Evolutionary conservation across 1,140 invertebrate species (phyloP), one percentile per base, ranked within the genome.

Genomic region (Zaprionus africanus): DNA sequence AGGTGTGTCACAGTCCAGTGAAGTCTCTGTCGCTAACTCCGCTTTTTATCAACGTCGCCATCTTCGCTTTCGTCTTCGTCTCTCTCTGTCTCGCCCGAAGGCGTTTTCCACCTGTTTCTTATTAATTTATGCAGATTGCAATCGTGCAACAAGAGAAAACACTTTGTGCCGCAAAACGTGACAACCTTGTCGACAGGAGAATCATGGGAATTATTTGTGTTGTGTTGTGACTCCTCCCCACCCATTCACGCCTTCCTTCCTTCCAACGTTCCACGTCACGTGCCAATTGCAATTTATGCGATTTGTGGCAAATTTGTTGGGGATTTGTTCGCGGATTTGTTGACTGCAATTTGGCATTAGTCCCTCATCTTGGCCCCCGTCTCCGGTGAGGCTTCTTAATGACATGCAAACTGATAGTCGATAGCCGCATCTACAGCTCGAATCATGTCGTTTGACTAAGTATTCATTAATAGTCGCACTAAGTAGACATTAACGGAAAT

Each of bases 41-140:
- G 4, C 31, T 24, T n/a, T 11, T 49, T 53, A 54, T 64, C 41
- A 17, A 46, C 41, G n/a, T 17, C 41, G 41, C n/a, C 41, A 17
- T 46, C 41, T 17, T 46, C 41, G 7, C 4, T 13, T 38, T 38
- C 13, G 4, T 36, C n/a, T 7, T 1, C 41, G n/a, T 11, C 34
- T 36, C 12, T 38, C n/a, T 9, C 7, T 1, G n/a, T 17, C 41
- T 46, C 41, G 46, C 46, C 19, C 13, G 9, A 9, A 51, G 46
- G 6, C 38, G 51, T n/a, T 56, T 43, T 65, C 36, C 67, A 71
- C 38, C 68, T 76, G 68, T 51, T 72, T 34, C 38, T 63, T 59
- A 69, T 66, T 70, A 70, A 78, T 78, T 78, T 78, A 78, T 78
- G 76, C 71, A 75, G 76, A 78, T 78, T 76, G 76, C 76, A 76